phyloP scores from a whole-genome alignment of 2,113 vertebrate species.

The Mustela nigripes region DNA sequence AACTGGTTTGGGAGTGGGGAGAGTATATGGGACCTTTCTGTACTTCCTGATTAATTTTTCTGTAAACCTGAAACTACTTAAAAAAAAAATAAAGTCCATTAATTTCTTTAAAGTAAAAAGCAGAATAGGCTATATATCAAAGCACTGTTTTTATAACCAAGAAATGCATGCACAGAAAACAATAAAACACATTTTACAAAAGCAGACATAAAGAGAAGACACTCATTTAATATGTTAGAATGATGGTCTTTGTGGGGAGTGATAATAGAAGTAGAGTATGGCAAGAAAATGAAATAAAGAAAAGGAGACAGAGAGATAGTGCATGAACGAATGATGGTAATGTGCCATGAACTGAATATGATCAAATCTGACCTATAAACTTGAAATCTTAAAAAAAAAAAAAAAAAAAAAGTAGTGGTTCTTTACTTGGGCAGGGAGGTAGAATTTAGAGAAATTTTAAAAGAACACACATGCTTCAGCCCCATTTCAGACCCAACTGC shows the following conservation, averaged over 20 bases:
- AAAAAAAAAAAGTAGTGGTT: background rate
- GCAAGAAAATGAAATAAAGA: constrained; percentile 13
- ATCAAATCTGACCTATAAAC: background rate
- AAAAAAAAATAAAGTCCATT: constrained; percentile 25
- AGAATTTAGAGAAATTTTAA: constrained; percentile 12
- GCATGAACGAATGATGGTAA: background rate
- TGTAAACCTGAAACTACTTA: constrained; percentile 19
- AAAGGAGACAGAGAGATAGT: background rate
- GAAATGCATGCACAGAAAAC: background rate
- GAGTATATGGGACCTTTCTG: background rate
- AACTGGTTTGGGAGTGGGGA: background rate
- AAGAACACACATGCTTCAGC: background rate
- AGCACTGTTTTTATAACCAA: background rate
- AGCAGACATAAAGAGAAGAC: background rate
- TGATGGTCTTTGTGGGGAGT: background rate
- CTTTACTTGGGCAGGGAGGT: background rate
- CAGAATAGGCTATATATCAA: background rate
- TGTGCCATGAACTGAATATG: background rate
- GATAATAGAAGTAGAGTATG: background rate
- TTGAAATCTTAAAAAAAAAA: background rate
- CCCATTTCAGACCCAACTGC: background rate
- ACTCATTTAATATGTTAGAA: background rate
- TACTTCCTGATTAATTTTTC: background rate
- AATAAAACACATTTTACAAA: constrained; percentile 13
- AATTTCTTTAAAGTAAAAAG: background rate